These are phyloP conservation scores for Phyllotis vaccarum DNA, from an alignment of 2,797 vertebrate species.

Conservation along the genomic window DNA sequence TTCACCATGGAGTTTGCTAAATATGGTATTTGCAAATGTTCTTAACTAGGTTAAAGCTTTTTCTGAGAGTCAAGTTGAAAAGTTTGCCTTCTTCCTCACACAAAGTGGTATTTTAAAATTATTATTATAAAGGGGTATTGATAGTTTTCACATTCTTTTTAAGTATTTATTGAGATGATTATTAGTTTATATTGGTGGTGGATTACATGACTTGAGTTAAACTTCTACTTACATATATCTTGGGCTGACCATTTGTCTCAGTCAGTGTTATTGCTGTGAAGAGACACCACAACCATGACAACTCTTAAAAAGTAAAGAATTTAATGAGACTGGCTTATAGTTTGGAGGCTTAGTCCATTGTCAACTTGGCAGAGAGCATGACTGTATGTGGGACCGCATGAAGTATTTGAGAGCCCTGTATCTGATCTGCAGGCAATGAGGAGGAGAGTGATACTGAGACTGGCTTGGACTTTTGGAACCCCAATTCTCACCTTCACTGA, in stretches of 20 bases:
- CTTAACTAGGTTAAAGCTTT: neutral
- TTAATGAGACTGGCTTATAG: neutral
- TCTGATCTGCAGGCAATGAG: neutral
- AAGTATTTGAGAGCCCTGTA: neutral
- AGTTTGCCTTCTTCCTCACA: neutral
- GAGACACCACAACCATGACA: neutral
- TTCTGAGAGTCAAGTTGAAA: neutral
- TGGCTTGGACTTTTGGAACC: neutral
- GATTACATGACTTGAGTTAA: neutral
- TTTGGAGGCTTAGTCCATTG: neutral
- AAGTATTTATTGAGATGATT: neutral
- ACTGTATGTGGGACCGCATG: no score
- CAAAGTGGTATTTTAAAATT: no score
- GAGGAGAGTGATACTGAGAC: neutral
- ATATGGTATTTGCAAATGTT: neutral
- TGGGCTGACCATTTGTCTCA: neutral
- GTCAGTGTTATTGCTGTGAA: neutral
- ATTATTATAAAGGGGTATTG: neutral
- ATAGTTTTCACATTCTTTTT: neutral
- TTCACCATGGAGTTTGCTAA: neutral
- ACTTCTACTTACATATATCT: neutral
- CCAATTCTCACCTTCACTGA: neutral
- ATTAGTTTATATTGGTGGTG: neutral
- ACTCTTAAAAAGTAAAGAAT: neutral
- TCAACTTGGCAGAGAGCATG: neutral